Evolutionary conservation across 2,113 vertebrate genomes (phyloP), one percentile per base, ranked within the genome.

Genomic region (Phyllostomus discolor): DNA sequence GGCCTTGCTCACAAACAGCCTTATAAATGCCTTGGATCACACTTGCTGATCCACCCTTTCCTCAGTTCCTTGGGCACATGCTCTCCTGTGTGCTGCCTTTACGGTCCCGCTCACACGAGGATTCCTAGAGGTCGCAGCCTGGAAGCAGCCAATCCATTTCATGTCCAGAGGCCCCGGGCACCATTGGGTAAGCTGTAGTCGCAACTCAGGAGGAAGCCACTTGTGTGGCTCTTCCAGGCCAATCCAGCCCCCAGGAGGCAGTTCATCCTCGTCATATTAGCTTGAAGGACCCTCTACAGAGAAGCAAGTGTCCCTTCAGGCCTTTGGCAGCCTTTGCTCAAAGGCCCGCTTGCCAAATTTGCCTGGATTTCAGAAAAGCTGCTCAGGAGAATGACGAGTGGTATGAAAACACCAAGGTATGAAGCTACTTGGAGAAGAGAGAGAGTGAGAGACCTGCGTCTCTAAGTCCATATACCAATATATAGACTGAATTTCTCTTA

Each of bases 41-140:
- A 16, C 10, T 15, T 52, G 38, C 10, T 67, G 11, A 67, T 4
- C 7, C 35, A 46, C 69, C 5, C 26, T 8, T 48, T 43, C 70
- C 31, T 79, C 41, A 50, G 3, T 33, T 35, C 10, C 4, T 38
- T 79, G 59, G 19, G 10, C 5, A 5, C 2, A 9, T 70, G 50
- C 62, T 11, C 12, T 19, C 20, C 64, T 31, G 0, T 14, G 16
- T 52, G 14, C 3, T 59, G 46, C 24, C 19, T 52, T 48, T 52
- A 67, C 2, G 35, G 0, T 76, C 7, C 11, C 75, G 2, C n/a
- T 79, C 22, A 38, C 1, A 0, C 2, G 52, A 10, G 9, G 26
- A 59, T 69, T 82, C 79, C n/a, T 62, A 48, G 10, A 67, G 7
- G 20, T 28, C 9, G 64, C 0, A 26, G 10, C 3, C 22, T 48